These are phyloP conservation scores for Amphipoea oculea DNA, from an alignment of 2,888 invertebrate species.

Conservation along the genomic window DNA sequence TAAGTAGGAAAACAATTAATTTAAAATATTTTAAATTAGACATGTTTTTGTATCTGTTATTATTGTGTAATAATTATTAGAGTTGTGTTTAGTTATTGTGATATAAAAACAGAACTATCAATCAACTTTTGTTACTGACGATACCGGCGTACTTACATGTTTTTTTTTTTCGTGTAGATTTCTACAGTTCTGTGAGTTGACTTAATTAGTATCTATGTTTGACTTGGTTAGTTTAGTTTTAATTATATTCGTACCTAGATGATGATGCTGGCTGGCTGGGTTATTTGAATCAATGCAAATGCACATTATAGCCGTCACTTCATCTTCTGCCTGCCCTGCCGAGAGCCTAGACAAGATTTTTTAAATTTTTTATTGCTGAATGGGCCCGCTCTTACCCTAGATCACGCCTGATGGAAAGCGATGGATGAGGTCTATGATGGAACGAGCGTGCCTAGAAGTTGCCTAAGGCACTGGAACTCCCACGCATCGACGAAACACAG, in stretches of 20 bases:
- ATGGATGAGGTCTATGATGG: no score
- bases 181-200: constrained; percentile 12
- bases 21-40: no score
- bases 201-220: constrained; percentile 4
- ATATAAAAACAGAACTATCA: background rate
- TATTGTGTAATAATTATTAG: no score
- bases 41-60: no score
- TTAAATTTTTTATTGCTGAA: no score
- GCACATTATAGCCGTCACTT: background rate
- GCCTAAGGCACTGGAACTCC: no score
- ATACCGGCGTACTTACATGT: background rate
- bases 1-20: no score
- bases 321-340: background rate
- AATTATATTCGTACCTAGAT: background rate
- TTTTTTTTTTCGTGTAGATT: constrained; percentile 10
- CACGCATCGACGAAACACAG: no score
- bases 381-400: no score
- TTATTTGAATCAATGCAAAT: background rate
- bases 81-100: background rate
- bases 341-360: background rate
- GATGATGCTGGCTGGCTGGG: no score
- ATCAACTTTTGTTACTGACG: background rate
- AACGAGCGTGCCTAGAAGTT: no score
- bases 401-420: no score
- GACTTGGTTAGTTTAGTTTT: background rate